These are phyloP conservation scores for Sebastes fasciatus DNA, from an alignment of 2,113 vertebrate genomes.

Conservation along the genomic window DNA sequence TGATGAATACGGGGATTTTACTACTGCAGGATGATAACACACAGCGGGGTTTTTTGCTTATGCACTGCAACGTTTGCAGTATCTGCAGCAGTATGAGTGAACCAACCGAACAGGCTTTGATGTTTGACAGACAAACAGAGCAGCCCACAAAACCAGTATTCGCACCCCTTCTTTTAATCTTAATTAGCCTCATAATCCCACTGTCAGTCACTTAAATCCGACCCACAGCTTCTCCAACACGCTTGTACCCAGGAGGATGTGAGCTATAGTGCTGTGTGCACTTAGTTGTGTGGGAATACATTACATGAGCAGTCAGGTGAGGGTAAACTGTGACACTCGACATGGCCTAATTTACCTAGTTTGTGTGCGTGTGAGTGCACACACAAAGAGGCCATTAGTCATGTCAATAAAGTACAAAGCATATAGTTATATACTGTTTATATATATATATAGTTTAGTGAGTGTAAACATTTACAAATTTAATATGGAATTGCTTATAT, in stretches of 20 bases:
- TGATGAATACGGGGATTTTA: neutral
- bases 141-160: constrained; percentile 12
- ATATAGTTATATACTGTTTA: no score
- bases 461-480: neutral
- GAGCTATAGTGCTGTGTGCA: constrained; percentile 23
- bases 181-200: constrained; percentile 53
- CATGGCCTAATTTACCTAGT: constrained; percentile 49
- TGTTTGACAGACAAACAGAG: constrained; percentile 20
- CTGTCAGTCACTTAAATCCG: constrained; percentile 50
- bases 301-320: constrained; percentile 52
- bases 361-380: constrained; percentile 1
- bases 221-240: constrained; percentile 23
- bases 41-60: neutral
- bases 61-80: constrained; percentile 21
- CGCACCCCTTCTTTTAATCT: constrained; percentile 1
- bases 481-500: neutral
- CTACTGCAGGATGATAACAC: constrained; percentile 6
- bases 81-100: constrained; percentile 32
- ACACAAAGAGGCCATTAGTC: constrained; percentile 31
- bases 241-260: constrained; percentile 36
- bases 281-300: constrained; percentile 17
- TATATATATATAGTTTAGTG: neutral
- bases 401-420: neutral
- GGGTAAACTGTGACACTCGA: constrained; percentile 40
- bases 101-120: constrained; percentile 17